These are phyloP conservation scores for Dasypus novemcinctus DNA, from an alignment of 2,113 vertebrate genomes.

Conservation along the genomic window DNA sequence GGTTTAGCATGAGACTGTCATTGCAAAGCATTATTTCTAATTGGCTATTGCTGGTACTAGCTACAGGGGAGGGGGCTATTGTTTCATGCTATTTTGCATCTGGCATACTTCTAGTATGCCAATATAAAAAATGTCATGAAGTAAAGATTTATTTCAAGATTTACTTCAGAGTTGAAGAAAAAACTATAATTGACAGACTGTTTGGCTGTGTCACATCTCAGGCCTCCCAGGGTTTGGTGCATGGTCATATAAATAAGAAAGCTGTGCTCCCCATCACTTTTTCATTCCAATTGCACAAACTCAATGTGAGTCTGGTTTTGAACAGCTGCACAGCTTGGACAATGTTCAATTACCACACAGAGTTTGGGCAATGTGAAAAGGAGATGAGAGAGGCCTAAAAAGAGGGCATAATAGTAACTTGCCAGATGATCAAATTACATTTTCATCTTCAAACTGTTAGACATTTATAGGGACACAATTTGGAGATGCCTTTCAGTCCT, in stretches of 20 bases:
- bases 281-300: slow-evolving; percentile 38
- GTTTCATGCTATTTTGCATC: slow-evolving; percentile 61
- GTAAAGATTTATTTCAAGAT: slow-evolving; percentile 64
- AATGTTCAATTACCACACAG: slow-evolving; percentile 56
- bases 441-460: slow-evolving; percentile 69
- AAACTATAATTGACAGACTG: slow-evolving; percentile 31
- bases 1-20: slow-evolving; percentile 45
- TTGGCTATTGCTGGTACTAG: slow-evolving; percentile 54
- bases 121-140: slow-evolving; percentile 69
- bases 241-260: slow-evolving; percentile 56
- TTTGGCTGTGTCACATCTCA: slow-evolving; percentile 35
- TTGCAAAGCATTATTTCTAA: slow-evolving; percentile 59
- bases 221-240: slow-evolving; percentile 25
- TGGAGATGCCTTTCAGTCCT: slow-evolving; percentile 48
- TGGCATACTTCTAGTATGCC: slow-evolving; percentile 64
- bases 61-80: slow-evolving; percentile 21
- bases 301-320: slow-evolving; percentile 42
- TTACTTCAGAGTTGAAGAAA: slow-evolving; percentile 40
- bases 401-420: slow-evolving; percentile 61
- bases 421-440: slow-evolving; percentile 71
- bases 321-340: slow-evolving; percentile 55
- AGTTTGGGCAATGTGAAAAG: slow-evolving; percentile 56
- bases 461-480: slow-evolving; percentile 66
- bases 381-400: slow-evolving; percentile 56
- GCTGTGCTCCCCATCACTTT: slow-evolving; percentile 28